Conservation (phyloP, 1,140 invertebrate genomes). For the Heterodera schachtii region DNA sequence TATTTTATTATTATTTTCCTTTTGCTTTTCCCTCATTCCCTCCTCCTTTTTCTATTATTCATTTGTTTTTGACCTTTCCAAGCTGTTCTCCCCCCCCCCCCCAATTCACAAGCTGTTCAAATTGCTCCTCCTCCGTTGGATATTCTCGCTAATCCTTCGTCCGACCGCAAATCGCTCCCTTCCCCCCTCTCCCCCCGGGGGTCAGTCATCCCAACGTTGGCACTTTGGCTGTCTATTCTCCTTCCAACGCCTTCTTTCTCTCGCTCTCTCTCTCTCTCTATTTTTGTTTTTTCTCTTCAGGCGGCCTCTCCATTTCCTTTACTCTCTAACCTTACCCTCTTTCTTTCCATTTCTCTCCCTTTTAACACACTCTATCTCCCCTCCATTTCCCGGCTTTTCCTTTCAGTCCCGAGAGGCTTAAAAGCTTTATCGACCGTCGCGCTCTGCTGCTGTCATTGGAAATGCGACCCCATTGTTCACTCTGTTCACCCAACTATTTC, state of each 20-base stretch:
- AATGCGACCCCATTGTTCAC: not conserved
- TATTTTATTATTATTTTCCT: no score
- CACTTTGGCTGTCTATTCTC: not conserved
- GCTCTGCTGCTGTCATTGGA: not conserved
- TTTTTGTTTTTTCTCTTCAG: not conserved
- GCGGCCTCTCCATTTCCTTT: not conserved
- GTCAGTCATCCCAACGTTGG: not conserved
- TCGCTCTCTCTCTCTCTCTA: not conserved
- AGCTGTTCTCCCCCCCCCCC: not conserved
- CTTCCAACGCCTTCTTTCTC: not conserved
- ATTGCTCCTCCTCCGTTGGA: no score
- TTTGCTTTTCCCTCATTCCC: not conserved
- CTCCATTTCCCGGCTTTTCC: no score
- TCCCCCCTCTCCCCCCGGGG: no score
- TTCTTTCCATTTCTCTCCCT: no score
- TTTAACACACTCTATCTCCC: no score
- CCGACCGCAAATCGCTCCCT: no score
- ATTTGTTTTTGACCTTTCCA: not conserved
- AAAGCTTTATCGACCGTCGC: not conserved
- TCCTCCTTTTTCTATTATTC: not conserved
- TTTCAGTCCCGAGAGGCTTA: not conserved
- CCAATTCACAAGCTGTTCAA: not conserved
- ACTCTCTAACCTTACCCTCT: not conserved
- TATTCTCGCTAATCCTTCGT: no score
- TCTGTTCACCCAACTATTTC: not conserved